These are phyloP conservation scores for Xanthorhoe spadicearia DNA, from an alignment of 2,888 invertebrate species.

Conservation along the genomic window DNA sequence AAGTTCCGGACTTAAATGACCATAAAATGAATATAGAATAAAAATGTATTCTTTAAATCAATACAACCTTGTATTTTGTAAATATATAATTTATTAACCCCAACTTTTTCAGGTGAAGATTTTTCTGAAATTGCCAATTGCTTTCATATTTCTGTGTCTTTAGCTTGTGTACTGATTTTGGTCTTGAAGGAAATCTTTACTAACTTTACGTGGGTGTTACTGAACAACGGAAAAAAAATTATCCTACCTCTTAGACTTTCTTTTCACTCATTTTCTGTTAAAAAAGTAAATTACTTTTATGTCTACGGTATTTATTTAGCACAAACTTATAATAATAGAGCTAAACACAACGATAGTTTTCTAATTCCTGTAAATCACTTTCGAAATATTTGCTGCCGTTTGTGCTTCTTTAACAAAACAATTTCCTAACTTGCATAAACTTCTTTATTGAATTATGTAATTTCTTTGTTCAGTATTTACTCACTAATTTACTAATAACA, in stretches of 20 bases:
- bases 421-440: not conserved
- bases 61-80: constrained; percentile 42
- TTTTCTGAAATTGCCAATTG: constrained; percentile 58
- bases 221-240: constrained; percentile 11
- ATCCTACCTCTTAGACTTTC: no score
- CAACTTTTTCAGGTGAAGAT: constrained; percentile 77
- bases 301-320: not conserved
- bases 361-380: not conserved
- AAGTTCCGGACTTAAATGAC: constrained; percentile 60
- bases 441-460: constrained; percentile 10
- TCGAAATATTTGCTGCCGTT: not conserved
- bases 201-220: not conserved
- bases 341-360: not conserved
- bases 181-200: constrained; percentile 69
- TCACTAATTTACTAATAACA: not conserved
- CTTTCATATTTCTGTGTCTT: constrained; percentile 73
- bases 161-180: constrained; percentile 75
- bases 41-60: constrained; percentile 24
- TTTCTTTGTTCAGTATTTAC: constrained; percentile 23
- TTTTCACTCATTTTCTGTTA: no score
- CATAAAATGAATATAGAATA: constrained; percentile 11
- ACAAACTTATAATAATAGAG: not conserved
- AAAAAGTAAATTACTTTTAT: no score
- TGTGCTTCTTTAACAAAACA: not conserved
- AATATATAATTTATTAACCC: constrained; percentile 53